phyloP scores from a whole-genome alignment of 1,140 invertebrate genomes.

The Leptestheria dahalacensis region DNA sequence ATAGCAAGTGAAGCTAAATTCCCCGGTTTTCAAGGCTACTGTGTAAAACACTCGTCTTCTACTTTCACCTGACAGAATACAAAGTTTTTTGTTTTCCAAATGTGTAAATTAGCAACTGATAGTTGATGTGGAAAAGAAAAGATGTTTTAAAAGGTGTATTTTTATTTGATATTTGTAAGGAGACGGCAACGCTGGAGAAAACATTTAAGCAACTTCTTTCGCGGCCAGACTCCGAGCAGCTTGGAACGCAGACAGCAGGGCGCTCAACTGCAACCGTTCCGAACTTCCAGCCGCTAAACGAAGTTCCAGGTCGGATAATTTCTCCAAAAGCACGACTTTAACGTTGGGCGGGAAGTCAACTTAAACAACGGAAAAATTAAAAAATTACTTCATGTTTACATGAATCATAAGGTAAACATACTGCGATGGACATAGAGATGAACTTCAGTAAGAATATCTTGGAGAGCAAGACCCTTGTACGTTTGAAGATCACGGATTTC shows the following conservation, averaged over 20 bases:
- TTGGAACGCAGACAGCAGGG: constrained; percentile 63
- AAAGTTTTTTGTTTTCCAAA: no score
- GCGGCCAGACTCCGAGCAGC: constrained; percentile 37
- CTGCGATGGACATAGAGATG: constrained; percentile 71
- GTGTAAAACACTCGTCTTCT: no score
- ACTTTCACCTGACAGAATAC: no score
- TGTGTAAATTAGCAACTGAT: no score
- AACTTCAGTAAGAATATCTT: constrained; percentile 78
- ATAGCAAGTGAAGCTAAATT: no score
- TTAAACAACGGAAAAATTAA: constrained; percentile 33
- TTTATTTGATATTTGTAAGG: no score
- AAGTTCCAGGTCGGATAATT: constrained; percentile 69
- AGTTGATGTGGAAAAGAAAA: no score
- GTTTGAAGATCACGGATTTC: constrained; percentile 72
- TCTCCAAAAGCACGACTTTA: constrained; percentile 54
- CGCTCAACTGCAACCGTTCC: constrained; percentile 70
- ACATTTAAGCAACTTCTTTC: constrained; percentile 23
- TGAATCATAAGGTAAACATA: constrained; percentile 34
- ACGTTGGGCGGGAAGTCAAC: constrained; percentile 65
- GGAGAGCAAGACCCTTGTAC: constrained; percentile 70
- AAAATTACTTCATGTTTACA: not conserved
- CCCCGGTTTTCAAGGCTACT: no score
- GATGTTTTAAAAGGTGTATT: no score
- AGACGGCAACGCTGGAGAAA: not conserved
- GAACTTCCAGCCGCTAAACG: constrained; percentile 55